Base-by-base conservation (phyloP, 1,140 invertebrate genomes). In the Zaprionus inermis region DNA sequence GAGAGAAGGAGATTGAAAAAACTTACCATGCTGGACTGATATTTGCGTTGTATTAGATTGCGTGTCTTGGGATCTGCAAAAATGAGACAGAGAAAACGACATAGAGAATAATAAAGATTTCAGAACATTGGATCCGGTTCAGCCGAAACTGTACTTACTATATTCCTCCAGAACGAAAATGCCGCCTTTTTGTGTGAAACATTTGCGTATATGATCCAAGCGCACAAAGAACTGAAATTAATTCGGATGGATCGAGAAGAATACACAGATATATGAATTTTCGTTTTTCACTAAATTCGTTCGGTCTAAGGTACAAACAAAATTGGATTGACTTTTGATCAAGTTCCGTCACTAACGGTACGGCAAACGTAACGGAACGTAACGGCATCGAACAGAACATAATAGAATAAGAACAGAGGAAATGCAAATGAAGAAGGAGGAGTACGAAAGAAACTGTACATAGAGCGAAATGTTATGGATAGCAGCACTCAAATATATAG, bases 151-250 rank as follows among this genome's bases (percentile, higher is more conserved):
- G 49, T 67, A 89, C 97, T 98, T 95, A 99, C 98, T 98, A 93
- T 96, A 99, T 96, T 99, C 98, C 95, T 99, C 99, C 93, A 99
- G 95, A 92, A 99, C 96, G 95, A 99, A 99, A 93, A 99, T 97
- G 92, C 97, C 98, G 93, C 98, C 98, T 94, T 98, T 99, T 93
- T 98, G 97, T 67, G 98, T 99, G 94, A 99, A 99, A 95, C 98
- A 99, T 94, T 99, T 99, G 93, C 98, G 96, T 94, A 99, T 99
- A 94, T 99, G 98, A 94, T 98, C 97, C 94, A 99, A 95, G 93
- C 98, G 97, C 93, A 99, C 98, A 95, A 99, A 99, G 94, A 99
- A 99, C 98, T 99, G 96, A 91, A 98, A 97, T 92, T 92, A 93
- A 16, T 72, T 75, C 38, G 36, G 7, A 65, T 51, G 41, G n/a